Evolutionary conservation across 2,113 vertebrate genomes (phyloP).

Genomic region (Macrotus californicus): DNA sequence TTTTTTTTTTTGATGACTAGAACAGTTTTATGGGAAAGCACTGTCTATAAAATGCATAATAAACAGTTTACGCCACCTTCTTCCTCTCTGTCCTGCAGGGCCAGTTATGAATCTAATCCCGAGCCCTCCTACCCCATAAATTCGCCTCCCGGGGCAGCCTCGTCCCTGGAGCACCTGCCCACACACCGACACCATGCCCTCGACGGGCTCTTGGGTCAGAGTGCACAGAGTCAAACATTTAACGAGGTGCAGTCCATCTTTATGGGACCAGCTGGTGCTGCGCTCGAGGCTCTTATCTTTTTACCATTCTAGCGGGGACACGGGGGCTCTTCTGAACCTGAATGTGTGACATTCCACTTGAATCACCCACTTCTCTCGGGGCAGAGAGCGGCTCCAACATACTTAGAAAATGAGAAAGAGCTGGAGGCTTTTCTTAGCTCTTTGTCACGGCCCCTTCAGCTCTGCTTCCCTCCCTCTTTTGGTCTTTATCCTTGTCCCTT

Average conservation of each 20-base stretch:
- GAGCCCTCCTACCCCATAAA: slow-evolving; percentile 18
- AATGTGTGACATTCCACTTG: background rate
- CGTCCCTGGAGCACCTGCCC: slow-evolving; percentile 48
- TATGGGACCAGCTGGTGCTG: slow-evolving; percentile 68
- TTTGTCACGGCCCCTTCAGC: background rate
- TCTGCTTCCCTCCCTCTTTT: background rate
- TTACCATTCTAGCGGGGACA: slow-evolving; percentile 65
- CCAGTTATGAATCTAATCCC: background rate
- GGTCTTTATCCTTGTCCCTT: background rate
- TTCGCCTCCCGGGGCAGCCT: background rate
- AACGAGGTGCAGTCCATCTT: slow-evolving; percentile 73
- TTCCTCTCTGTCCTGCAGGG: slow-evolving; percentile 36
- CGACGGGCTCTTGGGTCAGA: slow-evolving; percentile 28
- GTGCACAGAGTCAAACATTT: slow-evolving; percentile 58
- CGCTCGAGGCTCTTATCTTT: slow-evolving; percentile 57
- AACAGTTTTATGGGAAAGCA: background rate
- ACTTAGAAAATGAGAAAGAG: slow-evolving; percentile 23
- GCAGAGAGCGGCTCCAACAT: background rate
- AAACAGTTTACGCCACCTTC: slow-evolving; percentile 22
- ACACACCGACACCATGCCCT: slow-evolving; percentile 9
- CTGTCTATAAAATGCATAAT: background rate
- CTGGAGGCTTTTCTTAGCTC: background rate
- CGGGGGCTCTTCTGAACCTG: background rate
- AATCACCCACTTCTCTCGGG: slow-evolving; percentile 46
- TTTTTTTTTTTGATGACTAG: background rate